Evolutionary conservation across 2,797 vertebrate species (phyloP), one percentile per base, ranked within the genome.

Genomic region (Gallinago stenura): DNA sequence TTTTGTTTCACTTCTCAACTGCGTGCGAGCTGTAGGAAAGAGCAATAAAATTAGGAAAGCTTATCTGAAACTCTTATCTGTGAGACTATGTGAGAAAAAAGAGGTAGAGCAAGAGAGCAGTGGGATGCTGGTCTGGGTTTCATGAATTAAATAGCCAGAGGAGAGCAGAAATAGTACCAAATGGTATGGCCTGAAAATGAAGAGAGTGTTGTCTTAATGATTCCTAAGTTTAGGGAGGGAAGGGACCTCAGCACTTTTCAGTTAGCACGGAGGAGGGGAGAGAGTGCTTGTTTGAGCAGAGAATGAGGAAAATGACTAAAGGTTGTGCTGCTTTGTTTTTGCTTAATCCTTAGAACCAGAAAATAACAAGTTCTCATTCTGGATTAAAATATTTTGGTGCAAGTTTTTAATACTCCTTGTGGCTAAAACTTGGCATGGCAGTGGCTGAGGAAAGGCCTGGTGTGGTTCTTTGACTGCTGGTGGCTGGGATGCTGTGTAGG

Each of bases 1-100:
- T 91, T 91, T 73, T 90, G 57, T 94, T 95, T 94, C 61, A 20
- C 43, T 91, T 88, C 46, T 82, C 51, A 82, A 64, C 39, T 48
- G 41, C 37, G 26, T 70, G 89, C 0, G 5, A 95, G 37, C 80
- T 94, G 43, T 90, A 79, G 58, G 39, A 46, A 69, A 87, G 83
- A 92, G 37, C 53, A 77, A 7, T 81, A 35, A 87, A 90, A 84
- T 69, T 13, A 68, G 70, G 76, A 79, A 82, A 48, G 58, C 70
- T 88, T 66, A 39, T 33, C 58, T 79, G 69, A 84, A 72, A 61
- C 86, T 33, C 26, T 39, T 30, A 51, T 73, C 35, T 82, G 25
- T 83, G 62, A 50, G 56, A 21, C 69, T 69, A 7, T 2, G 21
- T 48, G 68, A 68, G 64, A 35, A 83, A 37, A 76, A 58, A 78